Conservation (phyloP, 2,888 invertebrate genomes). For the Crossocerus cetratus region DNA sequence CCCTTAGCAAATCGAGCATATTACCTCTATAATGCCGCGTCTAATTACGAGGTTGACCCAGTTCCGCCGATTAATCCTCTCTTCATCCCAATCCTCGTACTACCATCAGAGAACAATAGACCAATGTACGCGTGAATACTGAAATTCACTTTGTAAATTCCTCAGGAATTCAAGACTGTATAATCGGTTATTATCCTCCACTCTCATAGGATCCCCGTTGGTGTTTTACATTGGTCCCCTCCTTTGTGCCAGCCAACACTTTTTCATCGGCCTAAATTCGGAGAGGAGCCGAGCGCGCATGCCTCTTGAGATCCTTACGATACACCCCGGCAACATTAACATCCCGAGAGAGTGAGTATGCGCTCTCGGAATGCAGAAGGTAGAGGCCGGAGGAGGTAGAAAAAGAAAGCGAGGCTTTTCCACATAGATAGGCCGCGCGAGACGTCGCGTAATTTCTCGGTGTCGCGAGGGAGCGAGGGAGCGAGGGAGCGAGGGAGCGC, state of each 20-base stretch:
- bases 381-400: not conserved
- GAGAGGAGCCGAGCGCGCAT: too few species aligned
- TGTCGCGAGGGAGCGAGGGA: conserved; percentile 19
- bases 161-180: too few species aligned
- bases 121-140: too few species aligned
- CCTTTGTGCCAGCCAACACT: too few species aligned
- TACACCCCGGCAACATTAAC: not conserved
- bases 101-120: not conserved
- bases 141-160: too few species aligned
- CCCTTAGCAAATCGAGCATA: conserved; percentile 1
- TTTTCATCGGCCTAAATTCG: too few species aligned
- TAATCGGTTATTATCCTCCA: too few species aligned
- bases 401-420: conserved; percentile 4
- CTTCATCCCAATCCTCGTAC: not conserved
- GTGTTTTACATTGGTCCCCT: too few species aligned
- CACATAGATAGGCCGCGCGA: conserved; percentile 1
- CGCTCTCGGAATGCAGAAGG: not conserved
- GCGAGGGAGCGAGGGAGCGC: conserved; percentile 6
- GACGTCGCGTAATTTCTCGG: conserved; percentile 24
- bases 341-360: not conserved
- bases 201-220: too few species aligned
- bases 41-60: not conserved
- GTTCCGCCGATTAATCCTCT: not conserved
- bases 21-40: not conserved
- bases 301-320: not conserved